Evolutionary conservation across 2,113 vertebrate genomes (phyloP).

Genomic region (Pelobates fuscus): DNA sequence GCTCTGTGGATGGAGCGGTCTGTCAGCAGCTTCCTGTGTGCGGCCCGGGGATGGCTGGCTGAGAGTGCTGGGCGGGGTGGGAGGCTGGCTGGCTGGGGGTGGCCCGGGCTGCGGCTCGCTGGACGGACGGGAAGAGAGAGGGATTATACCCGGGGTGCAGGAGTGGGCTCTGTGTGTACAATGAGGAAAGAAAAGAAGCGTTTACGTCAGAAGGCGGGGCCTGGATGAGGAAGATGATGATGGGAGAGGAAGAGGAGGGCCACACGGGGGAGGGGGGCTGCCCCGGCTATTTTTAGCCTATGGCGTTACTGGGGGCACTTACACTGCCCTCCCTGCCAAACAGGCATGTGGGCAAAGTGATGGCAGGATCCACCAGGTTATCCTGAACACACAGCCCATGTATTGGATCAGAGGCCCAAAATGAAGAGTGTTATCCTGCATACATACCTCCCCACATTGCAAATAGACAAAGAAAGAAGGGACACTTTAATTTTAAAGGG

Average conservation of each 20-base stretch:
- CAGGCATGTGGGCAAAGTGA: too few species aligned
- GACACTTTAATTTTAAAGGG: too few species aligned
- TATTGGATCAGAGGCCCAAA: too few species aligned
- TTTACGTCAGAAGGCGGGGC: slow-evolving; percentile 30
- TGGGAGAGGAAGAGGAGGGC: slow-evolving; percentile 37
- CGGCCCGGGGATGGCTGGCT: background rate
- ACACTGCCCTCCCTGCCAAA: too few species aligned
- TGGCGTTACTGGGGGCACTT: background rate
- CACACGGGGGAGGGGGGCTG: background rate
- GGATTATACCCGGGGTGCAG: slow-evolving; percentile 20
- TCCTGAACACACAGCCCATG: too few species aligned
- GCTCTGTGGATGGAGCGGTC: background rate
- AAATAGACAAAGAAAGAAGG: too few species aligned
- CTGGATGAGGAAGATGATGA: slow-evolving; percentile 25
- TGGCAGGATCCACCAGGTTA: too few species aligned
- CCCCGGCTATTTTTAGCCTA: slow-evolving; percentile 4
- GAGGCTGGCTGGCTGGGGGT: background rate
- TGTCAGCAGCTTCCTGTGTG: background rate
- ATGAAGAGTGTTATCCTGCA: too few species aligned
- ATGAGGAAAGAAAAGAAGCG: slow-evolving; percentile 24
- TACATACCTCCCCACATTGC: too few species aligned
- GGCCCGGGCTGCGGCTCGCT: background rate
- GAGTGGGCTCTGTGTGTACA: slow-evolving; percentile 33
- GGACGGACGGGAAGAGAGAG: slow-evolving; percentile 10
- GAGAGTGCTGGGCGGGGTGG: background rate